Evolutionary conservation across 1,140 invertebrate genomes (phyloP), one percentile per base, ranked within the genome.

Genomic region (Mya arenaria): DNA sequence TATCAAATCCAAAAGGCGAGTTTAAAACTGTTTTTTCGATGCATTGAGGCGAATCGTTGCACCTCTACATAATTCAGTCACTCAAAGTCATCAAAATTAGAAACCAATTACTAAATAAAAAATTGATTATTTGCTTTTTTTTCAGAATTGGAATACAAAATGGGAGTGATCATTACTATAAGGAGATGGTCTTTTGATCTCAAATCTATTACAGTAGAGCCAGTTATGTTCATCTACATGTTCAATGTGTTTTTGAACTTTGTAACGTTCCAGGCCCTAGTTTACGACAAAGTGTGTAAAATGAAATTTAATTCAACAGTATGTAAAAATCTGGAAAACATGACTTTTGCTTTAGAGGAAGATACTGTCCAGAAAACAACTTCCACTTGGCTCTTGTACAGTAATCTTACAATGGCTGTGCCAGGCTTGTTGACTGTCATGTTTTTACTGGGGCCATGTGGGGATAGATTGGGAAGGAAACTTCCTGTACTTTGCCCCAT

Each of bases 401-500:
- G 86, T 23, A 93, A 91, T 55, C 79, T 92, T n/a, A 86, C 90
- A 4, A 83, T 93, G n/a, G 91, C 89, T 5, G 25, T 93, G 4
- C 92, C 92, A 3, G 91, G 93, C 23, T 91, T 94, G 36, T 62
- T 94, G 23, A 89, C 90, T 17, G 86, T 88, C 6, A 86, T 92
- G 4, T 91, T 91, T 65, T 92, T 91, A 80, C 74, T 93, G 17
- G 92, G 85, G 96, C 97, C 92, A 93, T 97, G 87, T 96, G 90
- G 92, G 63, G 97, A 55, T 95, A 95, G 0, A 96, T 96, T 95
- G 94, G 95, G 95, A 32, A 94, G 94, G 78, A 97, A 97, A 90
- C 95, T 97, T 6, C 97, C 96, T 86, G 96, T 98, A 94, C 92
- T 97, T 0, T 89, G 97, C 34, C 96, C 97, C 0, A 96, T 97